Evolutionary conservation across 2,888 invertebrate genomes (phyloP), one percentile per base, ranked within the genome.

Genomic region (Minunthozetes semirufus): DNA sequence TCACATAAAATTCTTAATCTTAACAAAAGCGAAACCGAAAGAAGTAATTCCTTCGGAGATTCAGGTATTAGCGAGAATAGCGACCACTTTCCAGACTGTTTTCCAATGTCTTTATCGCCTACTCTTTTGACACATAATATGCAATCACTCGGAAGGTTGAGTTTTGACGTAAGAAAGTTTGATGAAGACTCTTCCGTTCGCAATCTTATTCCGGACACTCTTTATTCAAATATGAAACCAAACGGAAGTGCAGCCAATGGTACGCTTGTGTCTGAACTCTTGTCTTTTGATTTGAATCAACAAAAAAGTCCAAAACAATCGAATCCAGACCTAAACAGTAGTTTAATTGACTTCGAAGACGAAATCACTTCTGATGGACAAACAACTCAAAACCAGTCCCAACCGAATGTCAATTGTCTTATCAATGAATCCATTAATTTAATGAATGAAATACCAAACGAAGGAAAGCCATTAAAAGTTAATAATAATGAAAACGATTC

Each of bases 401-500:
- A 68, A 42, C 22, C 68, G 19, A 68, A 22, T 29, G 29, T 6
- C 22, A 27, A 61, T 25, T 56, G 6, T 56, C 11, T 4, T 27
- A 61, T 19, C 3, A 56, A 27, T 25, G 29, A 61, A 29, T 38
- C 25, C 3, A 59, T 19, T 11, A 59, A 25, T 59, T 19, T 59
- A 11, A 11, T 25, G 19, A 76, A 25, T 72, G 76, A 72, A 73
- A 76, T 56, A 61, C 76, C 15, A 76, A 77, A 22, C 48, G 76
- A 42, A 76, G 76, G 29, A 38, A 74, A 6, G 68, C 50, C 19
- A 74, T 74, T 11, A 76, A 53, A 13, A 66, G 13, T 6, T 3
- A 29, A 11, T 68, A 56, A 73, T 4, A 25, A 38, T 25, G 53
- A 46, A 19, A 68, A 71, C 42, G 72, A 66, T 33, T 85, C 86